Evolutionary conservation across 2,113 vertebrate species (phyloP).

Genomic region (Sinocyclocheilus grahami): DNA sequence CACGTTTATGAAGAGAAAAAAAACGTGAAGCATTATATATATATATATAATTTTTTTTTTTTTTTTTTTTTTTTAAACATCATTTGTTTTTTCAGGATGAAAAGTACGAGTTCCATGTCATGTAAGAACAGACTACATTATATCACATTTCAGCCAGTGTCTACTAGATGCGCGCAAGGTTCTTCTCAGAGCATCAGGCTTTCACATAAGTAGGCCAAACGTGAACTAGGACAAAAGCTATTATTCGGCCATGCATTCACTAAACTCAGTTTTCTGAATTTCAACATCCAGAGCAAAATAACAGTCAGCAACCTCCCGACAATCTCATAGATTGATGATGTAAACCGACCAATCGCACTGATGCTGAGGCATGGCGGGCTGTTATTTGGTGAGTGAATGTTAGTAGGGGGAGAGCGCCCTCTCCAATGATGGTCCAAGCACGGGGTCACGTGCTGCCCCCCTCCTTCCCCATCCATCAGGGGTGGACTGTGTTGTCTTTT

Average conservation of each 20-base stretch:
- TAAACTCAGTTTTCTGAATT: conserved; percentile 75
- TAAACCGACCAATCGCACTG: conserved; percentile 85
- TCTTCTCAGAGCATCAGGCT: conserved; percentile 23
- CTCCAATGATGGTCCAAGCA: conserved; percentile 81
- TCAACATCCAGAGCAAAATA: conserved; percentile 83
- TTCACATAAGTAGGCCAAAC: conserved; percentile 35
- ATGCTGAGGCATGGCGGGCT: conserved; percentile 79
- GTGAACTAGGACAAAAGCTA: conserved; percentile 41
- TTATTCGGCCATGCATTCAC: conserved; percentile 44
- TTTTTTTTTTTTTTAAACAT: too few species aligned
- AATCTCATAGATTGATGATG: conserved; percentile 97
- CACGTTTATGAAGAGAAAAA: neutral
- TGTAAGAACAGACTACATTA: neutral
- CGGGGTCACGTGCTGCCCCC: conserved; percentile 83
- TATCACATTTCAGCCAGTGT: conserved; percentile 11
- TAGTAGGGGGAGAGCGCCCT: conserved; percentile 78
- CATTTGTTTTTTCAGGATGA: neutral
- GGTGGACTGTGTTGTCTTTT: conserved; percentile 99
- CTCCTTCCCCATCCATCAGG: conserved; percentile 98
- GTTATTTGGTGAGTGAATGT: conserved; percentile 88
- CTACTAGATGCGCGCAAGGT: conserved; percentile 8
- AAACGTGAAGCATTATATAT: too few species aligned
- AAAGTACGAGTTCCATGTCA: neutral
- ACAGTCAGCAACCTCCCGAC: conserved; percentile 88
- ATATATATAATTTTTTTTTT: too few species aligned